phyloP scores from a whole-genome alignment of 2,888 invertebrate genomes.

The Andrena trimmerana region DNA sequence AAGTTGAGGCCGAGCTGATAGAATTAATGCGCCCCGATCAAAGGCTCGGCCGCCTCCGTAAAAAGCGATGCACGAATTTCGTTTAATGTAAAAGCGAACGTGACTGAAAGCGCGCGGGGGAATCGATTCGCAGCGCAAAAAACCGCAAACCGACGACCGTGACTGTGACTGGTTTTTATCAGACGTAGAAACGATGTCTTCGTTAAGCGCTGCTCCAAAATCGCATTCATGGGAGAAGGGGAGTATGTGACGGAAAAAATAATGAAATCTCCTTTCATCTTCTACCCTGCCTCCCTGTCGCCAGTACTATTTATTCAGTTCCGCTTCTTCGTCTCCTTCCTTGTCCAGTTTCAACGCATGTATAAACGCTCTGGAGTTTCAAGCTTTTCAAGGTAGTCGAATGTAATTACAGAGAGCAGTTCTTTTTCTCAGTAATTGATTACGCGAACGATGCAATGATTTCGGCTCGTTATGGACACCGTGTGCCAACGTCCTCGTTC shows the following conservation, averaged over 20 bases:
- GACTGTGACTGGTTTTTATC: slow-evolving; percentile 43
- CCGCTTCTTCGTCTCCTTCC: no score
- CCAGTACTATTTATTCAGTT: neutral
- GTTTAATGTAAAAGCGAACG: slow-evolving; percentile 48
- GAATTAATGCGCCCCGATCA: slow-evolving; percentile 59
- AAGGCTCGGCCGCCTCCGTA: slow-evolving; percentile 34
- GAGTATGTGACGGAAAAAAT: neutral
- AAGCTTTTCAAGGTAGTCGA: no score
- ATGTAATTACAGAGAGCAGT: no score
- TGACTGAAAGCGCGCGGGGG: slow-evolving; percentile 38
- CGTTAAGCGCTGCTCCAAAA: slow-evolving; percentile 27
- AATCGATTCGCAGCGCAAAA: slow-evolving; percentile 38
- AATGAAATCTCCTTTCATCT: neutral
- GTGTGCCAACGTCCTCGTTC: slow-evolving; percentile 11
- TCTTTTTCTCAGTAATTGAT: neutral
- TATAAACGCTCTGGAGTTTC: no score
- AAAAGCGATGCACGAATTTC: slow-evolving; percentile 48
- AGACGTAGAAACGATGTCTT: slow-evolving; percentile 48
- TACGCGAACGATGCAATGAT: neutral
- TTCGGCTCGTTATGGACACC: slow-evolving; percentile 9
- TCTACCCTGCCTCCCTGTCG: neutral
- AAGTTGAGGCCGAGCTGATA: slow-evolving; percentile 33
- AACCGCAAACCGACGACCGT: slow-evolving; percentile 25
- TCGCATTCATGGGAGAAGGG: neutral
- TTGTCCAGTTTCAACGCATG: no score